Evolutionary conservation across 2,113 vertebrate genomes (phyloP).

Genomic region (Calyptommatus sinebrachiatus): DNA sequence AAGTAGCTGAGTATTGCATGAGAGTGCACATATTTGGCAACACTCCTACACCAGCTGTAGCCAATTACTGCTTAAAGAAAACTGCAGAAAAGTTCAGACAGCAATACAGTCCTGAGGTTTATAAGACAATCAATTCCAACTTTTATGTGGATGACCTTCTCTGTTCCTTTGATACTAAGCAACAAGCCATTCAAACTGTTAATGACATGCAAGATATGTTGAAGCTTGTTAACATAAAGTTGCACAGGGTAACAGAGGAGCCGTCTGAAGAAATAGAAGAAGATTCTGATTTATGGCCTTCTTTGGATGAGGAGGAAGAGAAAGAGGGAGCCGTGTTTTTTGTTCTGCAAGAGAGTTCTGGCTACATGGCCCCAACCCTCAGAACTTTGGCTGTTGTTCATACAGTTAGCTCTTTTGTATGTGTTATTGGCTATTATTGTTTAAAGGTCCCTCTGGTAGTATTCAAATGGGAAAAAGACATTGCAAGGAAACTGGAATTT

Average conservation of each 20-base stretch:
- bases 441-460: conserved; percentile 97
- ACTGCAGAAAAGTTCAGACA: too few relatives aligned
- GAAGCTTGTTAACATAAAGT: too few relatives aligned
- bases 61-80: too few relatives aligned
- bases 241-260: conserved; percentile 96
- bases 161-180: too few relatives aligned
- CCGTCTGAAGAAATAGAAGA: conserved; percentile 82
- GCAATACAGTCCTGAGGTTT: too few relatives aligned
- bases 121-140: too few relatives aligned
- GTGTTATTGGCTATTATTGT: conserved; percentile 95
- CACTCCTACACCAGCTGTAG: too few relatives aligned
- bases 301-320: conserved; percentile 86
- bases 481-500: conserved; percentile 95
- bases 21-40: too few relatives aligned
- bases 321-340: conserved; percentile 88
- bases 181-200: too few relatives aligned
- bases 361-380: conserved; percentile 94
- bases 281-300: conserved; percentile 84
- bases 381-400: conserved; percentile 89
- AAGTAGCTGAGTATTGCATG: too few relatives aligned
- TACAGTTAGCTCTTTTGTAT: conserved; percentile 94
- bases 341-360: conserved; percentile 94
- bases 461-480: conserved; percentile 97
- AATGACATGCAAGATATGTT: too few relatives aligned
- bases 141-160: too few relatives aligned